Evolutionary conservation across 2,113 vertebrate species (phyloP).

Genomic region (Gambusia holbrooki): DNA sequence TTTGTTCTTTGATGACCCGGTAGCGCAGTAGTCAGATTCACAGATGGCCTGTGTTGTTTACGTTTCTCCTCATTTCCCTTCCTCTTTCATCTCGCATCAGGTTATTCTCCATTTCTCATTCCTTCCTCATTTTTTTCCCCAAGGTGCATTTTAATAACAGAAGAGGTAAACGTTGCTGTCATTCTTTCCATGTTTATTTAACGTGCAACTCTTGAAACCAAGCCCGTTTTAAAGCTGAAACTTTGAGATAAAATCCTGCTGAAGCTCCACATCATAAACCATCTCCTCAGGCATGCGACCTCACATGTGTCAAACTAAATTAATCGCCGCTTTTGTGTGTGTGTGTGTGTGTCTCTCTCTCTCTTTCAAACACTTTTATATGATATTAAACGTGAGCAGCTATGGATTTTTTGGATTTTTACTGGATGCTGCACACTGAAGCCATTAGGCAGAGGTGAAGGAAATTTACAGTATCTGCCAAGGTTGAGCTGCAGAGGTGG

Average conservation of each 20-base stretch:
- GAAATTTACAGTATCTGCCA: slow-evolving; percentile 50
- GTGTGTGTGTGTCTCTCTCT: background rate
- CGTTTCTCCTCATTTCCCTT: too few species aligned
- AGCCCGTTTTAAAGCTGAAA: slow-evolving; percentile 24
- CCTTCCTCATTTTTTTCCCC: too few species aligned
- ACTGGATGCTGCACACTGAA: slow-evolving; percentile 15
- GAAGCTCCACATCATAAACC: slow-evolving; percentile 40
- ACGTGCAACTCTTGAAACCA: slow-evolving; percentile 6
- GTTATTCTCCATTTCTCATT: too few species aligned
- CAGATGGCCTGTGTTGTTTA: too few species aligned
- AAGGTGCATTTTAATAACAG: too few species aligned
- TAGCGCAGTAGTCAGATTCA: too few species aligned
- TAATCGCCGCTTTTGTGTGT: slow-evolving; percentile 21
- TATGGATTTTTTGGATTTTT: slow-evolving; percentile 24
- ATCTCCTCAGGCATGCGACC: slow-evolving; percentile 25
- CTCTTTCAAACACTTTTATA: background rate
- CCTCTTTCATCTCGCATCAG: too few species aligned
- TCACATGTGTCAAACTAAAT: slow-evolving; percentile 53
- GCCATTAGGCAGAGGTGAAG: slow-evolving; percentile 48
- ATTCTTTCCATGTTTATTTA: background rate
- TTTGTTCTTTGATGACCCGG: too few species aligned
- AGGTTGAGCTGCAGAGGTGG: slow-evolving; percentile 39
- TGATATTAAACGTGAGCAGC: slow-evolving; percentile 29
- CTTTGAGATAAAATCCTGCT: slow-evolving; percentile 36
- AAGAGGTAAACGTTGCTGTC: too few species aligned